Evolutionary conservation across 2,888 invertebrate genomes (phyloP).

Genomic region (Axea sp.): DNA sequence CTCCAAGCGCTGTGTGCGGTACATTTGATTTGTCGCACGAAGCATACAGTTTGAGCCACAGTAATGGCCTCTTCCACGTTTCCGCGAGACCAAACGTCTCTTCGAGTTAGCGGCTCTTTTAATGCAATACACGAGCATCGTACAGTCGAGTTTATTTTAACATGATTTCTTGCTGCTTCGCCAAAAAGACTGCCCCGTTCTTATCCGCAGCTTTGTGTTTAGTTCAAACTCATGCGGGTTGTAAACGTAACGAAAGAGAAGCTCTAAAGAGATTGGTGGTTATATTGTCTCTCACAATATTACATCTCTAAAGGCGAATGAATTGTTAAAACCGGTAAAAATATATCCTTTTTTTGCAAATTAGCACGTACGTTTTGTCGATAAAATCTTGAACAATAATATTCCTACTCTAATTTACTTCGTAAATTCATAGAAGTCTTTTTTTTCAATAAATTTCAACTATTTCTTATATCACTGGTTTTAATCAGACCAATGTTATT

Average conservation of each 20-base stretch:
- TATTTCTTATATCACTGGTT: too few species aligned
- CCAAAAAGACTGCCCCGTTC: conserved; percentile 59
- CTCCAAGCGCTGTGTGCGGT: conserved; percentile 65
- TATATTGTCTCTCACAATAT: conserved; percentile 54
- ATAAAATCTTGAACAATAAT: neutral
- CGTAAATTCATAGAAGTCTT: too few species aligned
- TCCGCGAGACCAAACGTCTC: conserved; percentile 69
- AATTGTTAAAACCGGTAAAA: conserved; percentile 13
- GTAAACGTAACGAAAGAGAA: conserved; percentile 62
- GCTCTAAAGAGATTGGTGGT: conserved; percentile 58
- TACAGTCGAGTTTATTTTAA: conserved; percentile 67
- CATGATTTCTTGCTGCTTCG: conserved; percentile 62
- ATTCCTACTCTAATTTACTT: too few species aligned
- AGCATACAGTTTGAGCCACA: conserved; percentile 70
- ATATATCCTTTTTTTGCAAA: too few species aligned
- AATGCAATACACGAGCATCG: conserved; percentile 69
- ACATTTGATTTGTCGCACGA: conserved; percentile 75
- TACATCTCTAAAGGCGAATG: conserved; percentile 26
- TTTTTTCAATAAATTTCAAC: too few species aligned
- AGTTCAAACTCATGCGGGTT: conserved; percentile 66
- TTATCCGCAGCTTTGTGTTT: conserved; percentile 64
- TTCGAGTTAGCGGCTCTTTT: conserved; percentile 68
- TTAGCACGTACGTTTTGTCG: too few species aligned
- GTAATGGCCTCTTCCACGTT: conserved; percentile 71
- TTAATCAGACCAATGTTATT: too few species aligned